Percentiles rank a stretch among this genome's conserved stretches.
These are phyloP conservation scores for Batillaria attramentaria DNA, from an alignment of 1,140 invertebrate genomes.

Conservation along the genomic window DNA sequence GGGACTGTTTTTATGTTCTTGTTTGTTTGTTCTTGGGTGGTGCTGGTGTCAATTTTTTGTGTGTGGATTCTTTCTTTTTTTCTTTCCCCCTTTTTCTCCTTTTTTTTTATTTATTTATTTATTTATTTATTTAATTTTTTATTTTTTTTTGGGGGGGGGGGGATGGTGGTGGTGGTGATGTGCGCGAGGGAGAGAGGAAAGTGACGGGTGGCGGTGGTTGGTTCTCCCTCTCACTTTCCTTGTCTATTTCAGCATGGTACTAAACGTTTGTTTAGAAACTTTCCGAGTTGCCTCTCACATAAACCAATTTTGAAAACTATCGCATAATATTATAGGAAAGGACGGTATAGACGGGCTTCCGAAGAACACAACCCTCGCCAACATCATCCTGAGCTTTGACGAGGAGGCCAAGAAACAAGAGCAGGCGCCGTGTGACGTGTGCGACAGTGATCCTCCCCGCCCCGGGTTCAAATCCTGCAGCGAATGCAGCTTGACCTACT, in stretches of 20 bases:
- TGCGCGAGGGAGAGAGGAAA: neutral
- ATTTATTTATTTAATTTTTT: too few relatives aligned
- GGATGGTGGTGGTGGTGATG: neutral
- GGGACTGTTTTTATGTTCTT: too few relatives aligned
- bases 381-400: constrained; percentile 43
- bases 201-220: neutral
- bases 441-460: constrained; percentile 37
- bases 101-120: too few relatives aligned
- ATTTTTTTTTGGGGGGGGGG: too few relatives aligned
- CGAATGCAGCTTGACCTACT: constrained; percentile 42
- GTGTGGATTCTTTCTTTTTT: too few relatives aligned
- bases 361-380: constrained; percentile 38
- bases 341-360: constrained; percentile 36
- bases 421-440: constrained; percentile 35
- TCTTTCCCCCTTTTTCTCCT: too few relatives aligned
- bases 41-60: too few relatives aligned
- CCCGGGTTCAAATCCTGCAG: constrained; percentile 35
- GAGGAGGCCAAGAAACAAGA: constrained; percentile 22
- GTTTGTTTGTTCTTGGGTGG: too few relatives aligned
- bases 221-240: too few relatives aligned
- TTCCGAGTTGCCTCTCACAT: too few relatives aligned
- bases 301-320: neutral
- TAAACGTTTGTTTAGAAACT: too few relatives aligned
- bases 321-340: neutral
- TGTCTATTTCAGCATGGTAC: too few relatives aligned